phyloP scores from a whole-genome alignment of 2,797 vertebrate genomes.

The Typhlichthys eigenmanni region DNA sequence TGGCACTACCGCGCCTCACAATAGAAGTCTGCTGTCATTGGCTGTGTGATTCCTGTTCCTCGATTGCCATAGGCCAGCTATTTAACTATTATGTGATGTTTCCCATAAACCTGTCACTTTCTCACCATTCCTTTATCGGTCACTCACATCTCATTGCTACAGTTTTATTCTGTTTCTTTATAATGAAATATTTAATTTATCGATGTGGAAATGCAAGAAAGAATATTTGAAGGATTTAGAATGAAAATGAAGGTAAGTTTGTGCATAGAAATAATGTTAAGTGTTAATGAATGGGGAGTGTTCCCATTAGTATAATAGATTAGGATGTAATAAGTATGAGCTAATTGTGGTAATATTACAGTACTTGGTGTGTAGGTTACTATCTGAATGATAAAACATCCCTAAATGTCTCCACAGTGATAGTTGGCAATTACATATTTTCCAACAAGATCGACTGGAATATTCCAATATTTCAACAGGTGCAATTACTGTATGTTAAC shows the following conservation, averaged over 20 bases:
- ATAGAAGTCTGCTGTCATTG: slow-evolving; percentile 34
- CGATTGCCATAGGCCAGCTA: slow-evolving; percentile 22
- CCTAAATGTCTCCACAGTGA: no score
- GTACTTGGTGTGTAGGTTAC: no score
- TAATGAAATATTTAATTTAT: background rate
- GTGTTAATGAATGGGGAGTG: no score
- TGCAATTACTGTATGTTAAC: no score
- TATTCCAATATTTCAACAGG: no score
- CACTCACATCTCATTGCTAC: slow-evolving; percentile 4
- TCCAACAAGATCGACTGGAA: no score
- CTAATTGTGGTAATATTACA: background rate
- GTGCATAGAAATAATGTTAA: background rate
- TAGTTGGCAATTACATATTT: no score
- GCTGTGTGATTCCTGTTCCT: slow-evolving; percentile 11
- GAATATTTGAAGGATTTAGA: slow-evolving; percentile 3
- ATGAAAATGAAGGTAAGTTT: slow-evolving; percentile 36
- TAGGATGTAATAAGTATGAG: background rate
- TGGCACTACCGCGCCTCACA: slow-evolving; percentile 22
- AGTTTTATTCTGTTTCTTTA: slow-evolving; percentile 9
- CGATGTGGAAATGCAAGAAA: background rate
- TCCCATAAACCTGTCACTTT: slow-evolving; percentile 4
- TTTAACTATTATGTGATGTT: slow-evolving; percentile 19
- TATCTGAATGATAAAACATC: no score
- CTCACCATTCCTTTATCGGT: slow-evolving; percentile 22
- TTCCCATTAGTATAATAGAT: background rate